These are phyloP conservation scores for Saccopteryx leptura DNA, from an alignment of 2,113 vertebrate genomes.

Conservation along the genomic window DNA sequence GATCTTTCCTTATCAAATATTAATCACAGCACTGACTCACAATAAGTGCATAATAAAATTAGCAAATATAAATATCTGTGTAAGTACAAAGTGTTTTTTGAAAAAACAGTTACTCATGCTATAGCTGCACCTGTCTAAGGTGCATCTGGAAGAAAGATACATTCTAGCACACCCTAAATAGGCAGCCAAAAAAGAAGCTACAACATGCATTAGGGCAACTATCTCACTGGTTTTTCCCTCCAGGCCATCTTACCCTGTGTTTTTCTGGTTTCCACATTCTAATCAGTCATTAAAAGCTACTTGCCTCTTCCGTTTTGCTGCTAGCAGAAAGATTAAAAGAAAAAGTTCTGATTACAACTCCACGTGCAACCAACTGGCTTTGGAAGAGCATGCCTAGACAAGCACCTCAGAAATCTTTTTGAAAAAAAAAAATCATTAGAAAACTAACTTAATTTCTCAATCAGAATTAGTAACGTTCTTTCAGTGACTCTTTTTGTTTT, in stretches of 20 bases:
- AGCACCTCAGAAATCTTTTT: constrained; percentile 43
- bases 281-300: constrained; percentile 71
- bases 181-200: neutral
- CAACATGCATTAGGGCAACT: neutral
- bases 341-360: constrained; percentile 53
- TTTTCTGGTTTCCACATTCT: constrained; percentile 62
- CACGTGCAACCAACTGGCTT: constrained; percentile 57
- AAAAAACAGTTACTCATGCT: neutral
- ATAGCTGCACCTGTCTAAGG: neutral
- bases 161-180: neutral
- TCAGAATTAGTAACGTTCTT: neutral
- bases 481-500: neutral
- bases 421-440: neutral
- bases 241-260: neutral
- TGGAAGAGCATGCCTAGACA: constrained; percentile 70
- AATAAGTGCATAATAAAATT: neutral
- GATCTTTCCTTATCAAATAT: neutral
- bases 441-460: constrained; percentile 38
- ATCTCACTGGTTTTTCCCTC: neutral
- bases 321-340: constrained; percentile 72
- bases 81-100: neutral
- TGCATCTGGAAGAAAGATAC: neutral
- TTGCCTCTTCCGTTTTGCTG: constrained; percentile 72
- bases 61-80: neutral
- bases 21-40: neutral